Base-by-base conservation (phyloP, 2,797 vertebrate species). In the Vireo griseus region DNA sequence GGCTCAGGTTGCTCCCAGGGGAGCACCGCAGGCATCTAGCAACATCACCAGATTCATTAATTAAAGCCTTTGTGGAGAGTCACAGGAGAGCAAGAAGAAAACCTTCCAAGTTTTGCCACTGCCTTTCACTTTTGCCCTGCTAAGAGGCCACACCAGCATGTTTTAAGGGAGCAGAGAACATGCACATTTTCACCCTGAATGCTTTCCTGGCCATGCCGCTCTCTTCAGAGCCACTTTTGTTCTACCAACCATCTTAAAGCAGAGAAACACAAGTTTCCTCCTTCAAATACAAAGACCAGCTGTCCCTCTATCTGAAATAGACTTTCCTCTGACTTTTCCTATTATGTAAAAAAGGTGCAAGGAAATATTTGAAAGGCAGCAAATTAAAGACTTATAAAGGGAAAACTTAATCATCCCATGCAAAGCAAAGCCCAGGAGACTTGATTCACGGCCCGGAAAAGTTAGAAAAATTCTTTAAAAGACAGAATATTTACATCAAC, bases 401-500 rank as follows among this genome's bases (percentile, higher is more conserved):
- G 62, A 92, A 90, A 92, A 54, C 16, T 57, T 87, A 42, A 79
- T 66, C n/a, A 44, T 17, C 20, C 35, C 62, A 31, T 2, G 15
- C 68, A 85, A 88, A 81, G 62, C 58, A 86, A 94, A 91, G 55
- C 58, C 82, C 85, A 45, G 2, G 29, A 83, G 68, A 78, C 13
- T 66, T 28, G 59, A 86, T 35, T 71, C 72, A 24, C 40, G 20
- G 61, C 3, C 20, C 1, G 21, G 66, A 78, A 83, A 95, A 29
- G 75, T 88, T 37, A 69, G 87, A 33, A 62, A 91, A 85, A 84
- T 66, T 91, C 65, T 83, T 91, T 73, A 55, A 45, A 88, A 85
- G 71, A 66, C 44, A 52, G 55, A 71, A 42, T 69, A 89, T 77
- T 94, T 87, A 8, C 54, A 94, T 78, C 67, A 95, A 92, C 80